Percentiles rank a stretch among this genome's conserved stretches.
These are phyloP conservation scores for Pterostichus niger DNA, from an alignment of 2,888 invertebrate species.

Conservation along the genomic window DNA sequence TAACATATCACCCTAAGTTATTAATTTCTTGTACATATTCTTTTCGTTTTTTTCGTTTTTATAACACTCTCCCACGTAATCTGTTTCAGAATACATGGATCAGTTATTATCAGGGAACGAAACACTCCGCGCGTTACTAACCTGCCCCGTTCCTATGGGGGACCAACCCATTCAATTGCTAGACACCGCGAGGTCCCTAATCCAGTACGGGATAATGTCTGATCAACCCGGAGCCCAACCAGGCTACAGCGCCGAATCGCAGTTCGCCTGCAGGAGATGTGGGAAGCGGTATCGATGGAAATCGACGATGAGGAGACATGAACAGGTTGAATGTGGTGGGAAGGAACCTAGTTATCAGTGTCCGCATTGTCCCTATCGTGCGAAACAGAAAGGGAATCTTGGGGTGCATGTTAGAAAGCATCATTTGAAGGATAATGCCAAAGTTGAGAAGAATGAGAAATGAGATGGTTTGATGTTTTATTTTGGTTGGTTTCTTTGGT, in stretches of 20 bases:
- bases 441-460: slow-evolving; percentile 55
- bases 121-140: slow-evolving; percentile 70
- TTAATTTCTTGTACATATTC: too few species aligned
- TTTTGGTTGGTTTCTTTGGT: slow-evolving; percentile 3
- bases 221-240: slow-evolving; percentile 70
- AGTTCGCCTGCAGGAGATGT: slow-evolving; percentile 90
- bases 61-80: neutral
- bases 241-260: slow-evolving; percentile 78
- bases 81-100: slow-evolving; percentile 69
- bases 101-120: slow-evolving; percentile 69
- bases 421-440: slow-evolving; percentile 77
- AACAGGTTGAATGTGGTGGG: slow-evolving; percentile 90
- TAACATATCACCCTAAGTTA: neutral
- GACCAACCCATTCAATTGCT: slow-evolving; percentile 68
- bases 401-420: slow-evolving; percentile 90
- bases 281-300: slow-evolving; percentile 93
- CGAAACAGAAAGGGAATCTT: slow-evolving; percentile 90
- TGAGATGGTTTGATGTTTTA: neutral
- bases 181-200: slow-evolving; percentile 68
- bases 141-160: slow-evolving; percentile 68
- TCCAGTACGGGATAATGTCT: slow-evolving; percentile 69
- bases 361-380: slow-evolving; percentile 89
- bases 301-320: slow-evolving; percentile 89
- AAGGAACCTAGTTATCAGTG: slow-evolving; percentile 91
- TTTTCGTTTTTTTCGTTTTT: slow-evolving; percentile 4